Percentiles rank a stretch among this genome's conserved stretches.
phyloP scores from a whole-genome alignment of 2,113 vertebrate species.

The Oreochromis aureus region DNA sequence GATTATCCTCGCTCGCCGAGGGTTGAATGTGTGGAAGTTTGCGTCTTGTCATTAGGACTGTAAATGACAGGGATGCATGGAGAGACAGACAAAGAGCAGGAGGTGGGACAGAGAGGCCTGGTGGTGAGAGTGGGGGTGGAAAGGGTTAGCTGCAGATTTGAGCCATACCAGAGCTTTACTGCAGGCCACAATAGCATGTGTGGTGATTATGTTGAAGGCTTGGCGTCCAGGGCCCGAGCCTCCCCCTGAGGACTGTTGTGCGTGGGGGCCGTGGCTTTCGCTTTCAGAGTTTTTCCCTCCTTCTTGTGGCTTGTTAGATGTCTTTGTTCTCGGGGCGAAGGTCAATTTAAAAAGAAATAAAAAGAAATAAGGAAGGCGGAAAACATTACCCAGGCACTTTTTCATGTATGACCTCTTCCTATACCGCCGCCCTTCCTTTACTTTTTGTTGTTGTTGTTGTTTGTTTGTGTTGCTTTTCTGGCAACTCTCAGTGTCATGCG shows the following conservation, averaged over 20 bases:
- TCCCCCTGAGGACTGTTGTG: constrained; percentile 50
- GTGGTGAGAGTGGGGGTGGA: background rate
- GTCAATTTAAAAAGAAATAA: constrained; percentile 37
- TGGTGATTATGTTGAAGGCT: constrained; percentile 68
- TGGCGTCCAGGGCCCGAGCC: constrained; percentile 42
- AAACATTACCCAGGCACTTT: constrained; percentile 42
- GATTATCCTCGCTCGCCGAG: constrained; percentile 45
- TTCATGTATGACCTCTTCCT: constrained; percentile 56
- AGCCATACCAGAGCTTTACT: constrained; percentile 55
- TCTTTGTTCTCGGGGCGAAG: constrained; percentile 56
- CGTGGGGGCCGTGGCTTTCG: constrained; percentile 53
- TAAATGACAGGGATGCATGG: constrained; percentile 58
- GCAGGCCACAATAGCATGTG: constrained; percentile 67
- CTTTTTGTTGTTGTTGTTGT: background rate
- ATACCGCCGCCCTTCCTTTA: constrained; percentile 1
- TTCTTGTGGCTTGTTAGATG: constrained; percentile 63
- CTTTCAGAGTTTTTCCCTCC: constrained; percentile 47
- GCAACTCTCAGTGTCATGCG: constrained; percentile 48
- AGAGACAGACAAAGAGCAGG: constrained; percentile 17
- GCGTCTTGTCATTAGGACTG: constrained; percentile 64
- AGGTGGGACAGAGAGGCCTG: background rate
- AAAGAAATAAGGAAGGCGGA: constrained; percentile 28
- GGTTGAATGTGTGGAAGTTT: constrained; percentile 50
- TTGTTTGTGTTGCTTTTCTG: constrained; percentile 38
- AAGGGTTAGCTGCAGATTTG: constrained; percentile 36